Evolutionary conservation across 2,113 vertebrate species (phyloP).

Genomic region (Oenanthe oenanthe): DNA sequence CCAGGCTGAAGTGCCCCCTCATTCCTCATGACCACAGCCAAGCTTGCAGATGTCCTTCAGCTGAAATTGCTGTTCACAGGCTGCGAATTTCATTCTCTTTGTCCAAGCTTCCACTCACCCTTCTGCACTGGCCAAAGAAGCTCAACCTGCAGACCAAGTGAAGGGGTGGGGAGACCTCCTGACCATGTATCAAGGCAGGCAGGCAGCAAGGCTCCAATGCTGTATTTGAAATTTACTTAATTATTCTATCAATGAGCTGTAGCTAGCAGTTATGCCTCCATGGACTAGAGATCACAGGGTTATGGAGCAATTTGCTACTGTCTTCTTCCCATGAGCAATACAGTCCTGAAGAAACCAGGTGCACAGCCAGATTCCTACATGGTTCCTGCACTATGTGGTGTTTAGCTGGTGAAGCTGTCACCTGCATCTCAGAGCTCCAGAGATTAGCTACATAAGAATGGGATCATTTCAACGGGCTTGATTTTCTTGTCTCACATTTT

Average conservation of each 20-base stretch:
- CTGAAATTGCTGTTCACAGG: neutral
- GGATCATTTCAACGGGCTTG: neutral
- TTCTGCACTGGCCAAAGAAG: neutral
- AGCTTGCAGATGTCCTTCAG: neutral
- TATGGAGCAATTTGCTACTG: neutral
- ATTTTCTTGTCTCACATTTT: neutral
- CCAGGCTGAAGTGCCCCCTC: constrained; percentile 35
- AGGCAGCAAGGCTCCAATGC: neutral
- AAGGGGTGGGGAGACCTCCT: neutral
- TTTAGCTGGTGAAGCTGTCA: neutral
- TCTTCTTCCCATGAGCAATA: neutral
- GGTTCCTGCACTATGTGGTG: neutral
- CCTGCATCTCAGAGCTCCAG: neutral
- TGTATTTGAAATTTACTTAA: neutral
- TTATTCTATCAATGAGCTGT: neutral
- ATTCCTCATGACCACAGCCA: constrained; percentile 32
- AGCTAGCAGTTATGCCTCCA: neutral
- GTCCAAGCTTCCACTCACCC: neutral
- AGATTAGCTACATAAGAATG: neutral
- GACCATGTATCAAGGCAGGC: neutral
- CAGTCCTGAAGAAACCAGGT: neutral
- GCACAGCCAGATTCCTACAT: neutral
- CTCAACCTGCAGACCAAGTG: neutral
- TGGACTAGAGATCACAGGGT: neutral
- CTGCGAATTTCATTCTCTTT: neutral